Percentiles rank a stretch among this genome's conserved stretches.
Evolutionary conservation across 2,797 vertebrate genomes (phyloP).

Genomic region (Linurgus olivaceus): DNA sequence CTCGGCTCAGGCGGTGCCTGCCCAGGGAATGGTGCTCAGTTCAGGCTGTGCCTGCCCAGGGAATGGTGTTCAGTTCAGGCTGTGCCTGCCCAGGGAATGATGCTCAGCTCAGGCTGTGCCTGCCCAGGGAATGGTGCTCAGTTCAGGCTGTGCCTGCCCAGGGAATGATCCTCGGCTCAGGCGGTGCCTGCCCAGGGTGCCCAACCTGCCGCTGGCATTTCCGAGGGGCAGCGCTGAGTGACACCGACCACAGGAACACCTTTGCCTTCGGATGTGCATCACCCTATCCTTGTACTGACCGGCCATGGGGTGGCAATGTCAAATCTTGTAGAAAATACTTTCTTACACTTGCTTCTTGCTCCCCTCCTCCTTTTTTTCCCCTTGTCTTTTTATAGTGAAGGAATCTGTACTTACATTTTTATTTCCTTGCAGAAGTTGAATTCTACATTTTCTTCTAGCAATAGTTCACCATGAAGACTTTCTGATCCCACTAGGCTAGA

Average conservation of each 20-base stretch:
- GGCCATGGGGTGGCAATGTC: not conserved
- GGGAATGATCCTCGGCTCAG: no score
- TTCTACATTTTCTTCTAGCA: not conserved
- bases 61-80: not conserved
- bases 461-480: not conserved
- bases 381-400: not conserved
- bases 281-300: not conserved
- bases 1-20: accelerated
- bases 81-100: not conserved
- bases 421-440: not conserved
- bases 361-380: not conserved
- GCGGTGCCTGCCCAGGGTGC: no score
- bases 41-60: no score
- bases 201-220: accelerated
- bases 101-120: no score
- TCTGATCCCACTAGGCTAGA: not conserved
- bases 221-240: not conserved
- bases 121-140: no score
- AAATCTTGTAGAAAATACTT: not conserved
- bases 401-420: not conserved
- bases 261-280: not conserved
- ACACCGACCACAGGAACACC: not conserved
- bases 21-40: no score
- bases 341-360: not conserved
- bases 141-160: no score